A percentile compares a stretch with the other conserved stretches of the same genome.
These are phyloP conservation scores for Tragelaphus oryx DNA, from an alignment of 2,797 vertebrate species.

Conservation along the genomic window DNA sequence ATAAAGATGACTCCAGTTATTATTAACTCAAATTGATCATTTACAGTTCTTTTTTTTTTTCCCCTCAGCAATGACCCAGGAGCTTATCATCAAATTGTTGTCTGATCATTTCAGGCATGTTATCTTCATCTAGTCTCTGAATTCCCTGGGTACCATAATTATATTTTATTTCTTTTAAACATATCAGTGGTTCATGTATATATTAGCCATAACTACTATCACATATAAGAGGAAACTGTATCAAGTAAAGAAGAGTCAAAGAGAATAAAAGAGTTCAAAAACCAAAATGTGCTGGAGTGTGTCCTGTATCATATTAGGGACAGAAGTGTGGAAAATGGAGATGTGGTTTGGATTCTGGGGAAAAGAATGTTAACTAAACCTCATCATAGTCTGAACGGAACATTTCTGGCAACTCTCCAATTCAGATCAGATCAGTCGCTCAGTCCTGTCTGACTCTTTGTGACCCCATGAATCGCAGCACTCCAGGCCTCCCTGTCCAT, in stretches of 20 bases:
- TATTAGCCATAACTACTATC: background rate
- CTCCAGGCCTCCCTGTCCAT: too few relatives aligned
- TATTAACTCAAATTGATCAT: background rate
- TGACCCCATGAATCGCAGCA: too few relatives aligned
- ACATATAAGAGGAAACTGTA: background rate
- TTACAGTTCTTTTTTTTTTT: background rate
- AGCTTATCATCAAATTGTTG: background rate
- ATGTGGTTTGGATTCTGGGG: background rate
- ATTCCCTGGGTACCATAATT: background rate
- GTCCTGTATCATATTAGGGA: background rate
- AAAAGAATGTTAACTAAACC: background rate
- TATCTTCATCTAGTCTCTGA: background rate
- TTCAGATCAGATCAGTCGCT: too few relatives aligned
- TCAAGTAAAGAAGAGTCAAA: background rate
- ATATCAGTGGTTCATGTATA: background rate
- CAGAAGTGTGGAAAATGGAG: background rate
- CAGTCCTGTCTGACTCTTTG: too few relatives aligned
- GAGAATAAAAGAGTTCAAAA: background rate
- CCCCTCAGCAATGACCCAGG: background rate
- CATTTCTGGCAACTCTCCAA: background rate
- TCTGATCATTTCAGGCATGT: background rate
- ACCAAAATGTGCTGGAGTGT: background rate
- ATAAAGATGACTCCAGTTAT: background rate
- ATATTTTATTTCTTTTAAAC: background rate
- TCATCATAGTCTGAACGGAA: background rate